Evolutionary conservation across 2,888 invertebrate genomes (phyloP), one percentile per base, ranked within the genome.

Genomic region (Psococerastis gibbosa): DNA sequence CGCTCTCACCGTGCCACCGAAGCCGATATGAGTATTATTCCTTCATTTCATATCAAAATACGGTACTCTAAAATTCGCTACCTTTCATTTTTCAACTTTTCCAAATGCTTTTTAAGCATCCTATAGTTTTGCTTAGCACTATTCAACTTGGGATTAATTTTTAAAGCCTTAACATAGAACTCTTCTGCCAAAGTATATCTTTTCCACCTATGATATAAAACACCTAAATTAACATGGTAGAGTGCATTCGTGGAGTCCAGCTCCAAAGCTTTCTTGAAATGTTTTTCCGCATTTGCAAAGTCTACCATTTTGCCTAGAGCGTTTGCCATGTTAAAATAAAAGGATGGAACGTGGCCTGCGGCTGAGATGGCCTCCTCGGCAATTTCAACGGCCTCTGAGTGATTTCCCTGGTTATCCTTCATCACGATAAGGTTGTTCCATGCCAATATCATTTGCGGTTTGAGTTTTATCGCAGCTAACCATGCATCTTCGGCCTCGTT

Each of bases 391-490:
- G 87, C 88, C 56, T 76, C 71, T 9, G 15, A 22, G 22, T 32
- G 18, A 41, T 46, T 35, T 20, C 78, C 78, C 49, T 75, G 68
- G 51, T 79, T 79, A 57, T 89, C 88, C 46, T 85, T 62, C 52
- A 92, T 69, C 5, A 92, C 79, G 42, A 94, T 66, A 55, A 85
- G 73, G 57, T 95, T 97, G 35, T 81, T 84, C 95, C 95, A 95
- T 0, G 94, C 85, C 49, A 81, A 74, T 5, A 73, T 68, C 58
- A 94, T 91, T 1, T 70, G 72, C 0, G 82, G 77, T 55, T 81
- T 79, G 45, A 80, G 67, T 43, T 66, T 60, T 1, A 85, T 83
- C 1, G 94, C 84, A 57, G 78, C 75, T 52, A 73, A 69, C 91
- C 91, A 97, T 42, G 78, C 74, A 44, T 70, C 67, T 50, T 84